Base-by-base conservation (phyloP, 2,888 invertebrate genomes). In the Macroteleia sp. region DNA sequence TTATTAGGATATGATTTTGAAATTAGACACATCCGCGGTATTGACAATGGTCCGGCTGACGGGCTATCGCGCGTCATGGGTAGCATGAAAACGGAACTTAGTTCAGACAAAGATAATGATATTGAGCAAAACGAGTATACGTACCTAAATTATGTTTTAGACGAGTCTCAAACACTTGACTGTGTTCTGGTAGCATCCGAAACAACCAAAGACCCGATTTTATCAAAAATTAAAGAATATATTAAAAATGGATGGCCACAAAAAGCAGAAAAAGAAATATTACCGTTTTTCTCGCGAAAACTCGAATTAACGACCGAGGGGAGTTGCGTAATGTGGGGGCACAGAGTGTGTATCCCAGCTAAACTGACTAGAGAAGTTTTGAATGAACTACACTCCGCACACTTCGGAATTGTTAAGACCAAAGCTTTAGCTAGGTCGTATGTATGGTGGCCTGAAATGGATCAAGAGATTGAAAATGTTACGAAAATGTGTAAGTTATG, bases 361-460 rank as follows among this genome's bases (percentile, higher is more conserved):
- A 6, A 10, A 6, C 8, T 82, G 10, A 50, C 46, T 16, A 4
- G n/a, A 1, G 44, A 66, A 8, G 5, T 81, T 0, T 52, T 83
- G 20, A 6, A 16, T 0, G 82, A 83, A 46, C 44, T 82, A 0
- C 81, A 81, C 54, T 30, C 50, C 2, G 17, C 56, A 0, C 80
- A 83, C 25, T 54, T 80, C 28, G 80, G 81, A 0, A 73, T 81
- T 0, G 76, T 76, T 0, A 59, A 69, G 17, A 81, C 81, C 56
- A 81, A 81, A 30, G 56, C 74, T 0, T 14, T 82, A 1, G 81
- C 82, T 0, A 36, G 81, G 3, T 81, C 81, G 0, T 76, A 69
- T 30, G 50, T 81, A 1, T 83, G 83, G 83, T 84, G 82, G 81
- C 75, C 81, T 1, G 54, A 28, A 0, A 74, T 82, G 0, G 82